These are phyloP conservation scores for Crocallis elinguaria DNA, from an alignment of 2,888 invertebrate species.

Conservation along the genomic window DNA sequence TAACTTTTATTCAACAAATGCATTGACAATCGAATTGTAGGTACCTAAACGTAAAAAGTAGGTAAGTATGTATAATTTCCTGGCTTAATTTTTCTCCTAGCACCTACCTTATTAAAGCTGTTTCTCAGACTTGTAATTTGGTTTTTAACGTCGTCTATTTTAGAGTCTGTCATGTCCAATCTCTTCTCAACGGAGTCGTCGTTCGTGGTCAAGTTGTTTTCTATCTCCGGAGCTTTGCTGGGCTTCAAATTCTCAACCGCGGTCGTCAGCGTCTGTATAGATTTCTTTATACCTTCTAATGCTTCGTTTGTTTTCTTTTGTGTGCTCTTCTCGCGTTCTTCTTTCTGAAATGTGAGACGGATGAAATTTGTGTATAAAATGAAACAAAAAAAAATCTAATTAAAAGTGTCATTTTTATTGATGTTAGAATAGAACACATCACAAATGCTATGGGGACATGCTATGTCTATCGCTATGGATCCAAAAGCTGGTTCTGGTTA, in stretches of 20 bases:
- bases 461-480: too few relatives aligned
- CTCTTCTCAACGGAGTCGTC: constrained; percentile 57
- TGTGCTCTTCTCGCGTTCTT: constrained; percentile 87
- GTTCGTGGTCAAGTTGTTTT: constrained; percentile 60
- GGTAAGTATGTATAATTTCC: too few relatives aligned
- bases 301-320: constrained; percentile 86
- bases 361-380: too few relatives aligned
- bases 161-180: constrained; percentile 68
- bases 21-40: too few relatives aligned
- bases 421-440: too few relatives aligned
- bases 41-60: too few relatives aligned
- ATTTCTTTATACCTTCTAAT: constrained; percentile 73
- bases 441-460: too few relatives aligned
- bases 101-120: constrained; percentile 62
- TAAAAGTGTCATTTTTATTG: too few relatives aligned
- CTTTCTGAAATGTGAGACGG: constrained; percentile 84
- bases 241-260: constrained; percentile 49
- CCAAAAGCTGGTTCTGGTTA: too few relatives aligned
- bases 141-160: constrained; percentile 66
- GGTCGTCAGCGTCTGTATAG: constrained; percentile 56
- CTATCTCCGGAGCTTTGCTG: constrained; percentile 44
- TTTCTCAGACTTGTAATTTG: constrained; percentile 67
- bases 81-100: background rate
- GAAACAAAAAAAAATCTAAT: too few relatives aligned
- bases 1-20: too few relatives aligned